Evolutionary conservation across 2,888 invertebrate species (phyloP).

Genomic region (Congeria kusceri): DNA sequence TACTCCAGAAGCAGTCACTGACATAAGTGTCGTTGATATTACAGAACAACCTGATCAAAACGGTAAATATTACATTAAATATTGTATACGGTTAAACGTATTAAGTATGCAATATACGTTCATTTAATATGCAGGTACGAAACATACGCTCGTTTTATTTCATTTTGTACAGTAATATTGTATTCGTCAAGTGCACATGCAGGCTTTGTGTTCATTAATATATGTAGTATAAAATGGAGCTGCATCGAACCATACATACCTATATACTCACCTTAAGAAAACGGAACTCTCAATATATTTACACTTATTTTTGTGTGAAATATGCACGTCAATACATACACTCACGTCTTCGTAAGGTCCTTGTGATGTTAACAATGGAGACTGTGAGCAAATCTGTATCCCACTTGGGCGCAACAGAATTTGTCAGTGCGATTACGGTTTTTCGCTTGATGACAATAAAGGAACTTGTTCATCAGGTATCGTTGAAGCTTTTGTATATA

Average conservation of each 20-base stretch:
- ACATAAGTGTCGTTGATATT: background rate
- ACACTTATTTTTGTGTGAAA: background rate
- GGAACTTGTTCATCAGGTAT: constrained; percentile 45
- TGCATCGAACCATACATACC: too few relatives aligned
- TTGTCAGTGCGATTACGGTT: constrained; percentile 52
- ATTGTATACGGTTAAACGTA: too few relatives aligned
- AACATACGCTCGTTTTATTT: too few relatives aligned
- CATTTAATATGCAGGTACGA: too few relatives aligned
- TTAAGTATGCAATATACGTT: too few relatives aligned
- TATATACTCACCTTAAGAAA: background rate
- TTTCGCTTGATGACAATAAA: constrained; percentile 28
- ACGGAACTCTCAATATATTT: background rate
- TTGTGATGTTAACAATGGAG: constrained; percentile 48
- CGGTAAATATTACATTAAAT: background rate
- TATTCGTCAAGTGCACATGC: too few relatives aligned
- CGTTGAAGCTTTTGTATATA: too few relatives aligned
- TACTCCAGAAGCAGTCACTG: background rate
- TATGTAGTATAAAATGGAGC: too few relatives aligned
- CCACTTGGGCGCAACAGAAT: constrained; percentile 30
- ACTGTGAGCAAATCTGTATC: constrained; percentile 59
- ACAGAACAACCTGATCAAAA: background rate
- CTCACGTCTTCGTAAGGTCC: constrained; percentile 41
- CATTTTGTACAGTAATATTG: too few relatives aligned
- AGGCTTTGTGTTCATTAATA: too few relatives aligned
- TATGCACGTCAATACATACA: background rate